Percentiles rank a stretch among this genome's conserved stretches.
Conservation (phyloP, 2,888 invertebrate species). For the Thymelicus acteon region DNA sequence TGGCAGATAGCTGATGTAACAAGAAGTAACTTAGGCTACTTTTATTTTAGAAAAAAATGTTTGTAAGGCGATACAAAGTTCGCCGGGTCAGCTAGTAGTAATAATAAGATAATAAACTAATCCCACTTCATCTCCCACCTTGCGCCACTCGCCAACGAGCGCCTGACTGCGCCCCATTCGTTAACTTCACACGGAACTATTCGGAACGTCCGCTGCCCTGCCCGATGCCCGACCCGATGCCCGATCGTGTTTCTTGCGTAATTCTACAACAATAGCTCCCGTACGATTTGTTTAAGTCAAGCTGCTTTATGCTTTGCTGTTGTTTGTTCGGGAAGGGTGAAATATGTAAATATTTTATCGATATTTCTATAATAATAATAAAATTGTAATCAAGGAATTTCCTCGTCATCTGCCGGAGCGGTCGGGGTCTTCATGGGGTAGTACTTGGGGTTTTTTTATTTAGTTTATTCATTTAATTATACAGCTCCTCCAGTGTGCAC, state of each 20-base stretch:
- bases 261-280: slow-evolving; percentile 41
- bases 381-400: no score
- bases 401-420: no score
- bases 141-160: slow-evolving; percentile 56
- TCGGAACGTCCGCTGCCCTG: slow-evolving; percentile 54
- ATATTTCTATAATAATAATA: not conserved
- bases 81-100: no score
- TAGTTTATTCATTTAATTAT: no score
- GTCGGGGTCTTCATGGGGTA: no score
- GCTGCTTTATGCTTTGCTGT: slow-evolving; percentile 1
- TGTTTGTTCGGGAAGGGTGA: not conserved
- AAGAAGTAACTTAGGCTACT: no score
- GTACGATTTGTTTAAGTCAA: slow-evolving; percentile 13
- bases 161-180: slow-evolving; percentile 75
- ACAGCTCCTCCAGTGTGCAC: no score
- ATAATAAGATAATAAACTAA: no score
- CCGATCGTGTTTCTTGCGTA: slow-evolving; percentile 39
- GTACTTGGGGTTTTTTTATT: no score
- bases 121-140: slow-evolving; percentile 40
- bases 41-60: no score
- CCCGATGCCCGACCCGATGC: slow-evolving; percentile 14
- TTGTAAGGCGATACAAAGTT: no score
- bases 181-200: slow-evolving; percentile 78
- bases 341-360: not conserved
- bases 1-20: no score